These are phyloP conservation scores for Athalia circularis DNA, from an alignment of 2,888 invertebrate genomes.

Conservation along the genomic window DNA sequence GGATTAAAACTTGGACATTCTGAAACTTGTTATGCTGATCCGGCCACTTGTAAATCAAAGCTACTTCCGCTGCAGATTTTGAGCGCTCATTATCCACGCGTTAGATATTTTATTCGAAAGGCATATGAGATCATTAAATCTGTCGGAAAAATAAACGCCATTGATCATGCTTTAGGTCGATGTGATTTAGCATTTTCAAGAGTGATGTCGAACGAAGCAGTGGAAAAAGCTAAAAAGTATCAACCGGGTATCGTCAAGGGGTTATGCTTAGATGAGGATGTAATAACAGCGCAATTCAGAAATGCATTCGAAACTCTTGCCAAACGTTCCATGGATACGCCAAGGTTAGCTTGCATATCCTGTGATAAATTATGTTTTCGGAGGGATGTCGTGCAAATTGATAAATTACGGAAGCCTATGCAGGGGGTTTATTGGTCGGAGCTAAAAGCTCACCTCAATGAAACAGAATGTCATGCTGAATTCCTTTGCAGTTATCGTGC, in stretches of 20 bases:
- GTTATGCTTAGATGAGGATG: constrained; percentile 45
- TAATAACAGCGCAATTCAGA: no score
- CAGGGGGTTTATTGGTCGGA: constrained; percentile 39
- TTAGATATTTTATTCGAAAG: constrained; percentile 50
- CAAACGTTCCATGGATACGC: no score
- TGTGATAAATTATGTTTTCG: no score
- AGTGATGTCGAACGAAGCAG: constrained; percentile 25
- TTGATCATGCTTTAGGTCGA: constrained; percentile 48
- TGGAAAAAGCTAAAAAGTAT: constrained; percentile 5
- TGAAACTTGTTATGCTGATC: constrained; percentile 45
- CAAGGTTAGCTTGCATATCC: no score
- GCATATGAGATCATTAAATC: constrained; percentile 42
- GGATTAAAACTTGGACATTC: not conserved
- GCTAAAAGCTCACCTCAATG: not conserved
- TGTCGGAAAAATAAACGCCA: constrained; percentile 11
- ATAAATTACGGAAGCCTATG: constrained; percentile 28
- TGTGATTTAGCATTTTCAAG: constrained; percentile 32
- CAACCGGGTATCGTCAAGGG: constrained; percentile 22
- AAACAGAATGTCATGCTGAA: constrained; percentile 46
- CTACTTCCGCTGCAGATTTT: constrained; percentile 51
- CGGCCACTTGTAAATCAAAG: constrained; percentile 48
- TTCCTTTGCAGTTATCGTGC: no score
- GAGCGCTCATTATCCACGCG: constrained; percentile 51
- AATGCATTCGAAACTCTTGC: no score
- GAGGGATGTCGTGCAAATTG: no score